Base-by-base conservation (phyloP, 1,140 invertebrate species). In the Sipha flava region DNA sequence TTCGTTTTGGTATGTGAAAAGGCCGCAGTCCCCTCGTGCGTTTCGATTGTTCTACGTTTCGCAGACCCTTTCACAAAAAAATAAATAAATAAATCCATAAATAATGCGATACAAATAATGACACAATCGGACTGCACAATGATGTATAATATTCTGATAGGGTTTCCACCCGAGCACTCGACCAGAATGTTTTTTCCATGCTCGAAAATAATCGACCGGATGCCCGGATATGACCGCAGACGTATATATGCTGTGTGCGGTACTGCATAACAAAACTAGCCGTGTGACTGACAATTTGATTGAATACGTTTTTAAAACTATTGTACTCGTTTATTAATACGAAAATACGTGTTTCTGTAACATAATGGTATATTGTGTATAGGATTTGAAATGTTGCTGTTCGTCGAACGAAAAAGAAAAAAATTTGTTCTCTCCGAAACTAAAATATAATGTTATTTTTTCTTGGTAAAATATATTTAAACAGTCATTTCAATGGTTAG, bases 151-250 rank as follows among this genome's bases (percentile, higher is more conserved):
- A 43, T 77, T 59, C 52, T 29, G 34, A 77, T 77, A 43, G 34
- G 52, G 49, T 77, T 77, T 77, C 47, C 73, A 59, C 49, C 52
- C 21, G 73, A 77, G 73, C 52, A 59, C 73, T 57, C 73, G 29
- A 77, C 73, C 73, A 59, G 73, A 77, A 77, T 77, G 52, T 45
- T 70, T 70, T 70, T 70, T 70, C 26, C 18, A 31, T 70, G 47
- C 40, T 70, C 40, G 23, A 70, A 70, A 59, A 59, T 77, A 77
- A 70, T 57, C 73, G 23, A 23, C 73, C 49, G 73, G 73, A 77
- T 57, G 23, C 23, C 73, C 49, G 73, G 73, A 77, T 57, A 54
- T 43, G 49, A 54, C 73, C 54, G 52, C 73, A 57, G 49, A 52
- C 72, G 47, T 49, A 49, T 66, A 43, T 66, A n/a, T n/a, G n/a